Base-by-base conservation (phyloP, 2,888 invertebrate species). In the Miltochrista miniata region DNA sequence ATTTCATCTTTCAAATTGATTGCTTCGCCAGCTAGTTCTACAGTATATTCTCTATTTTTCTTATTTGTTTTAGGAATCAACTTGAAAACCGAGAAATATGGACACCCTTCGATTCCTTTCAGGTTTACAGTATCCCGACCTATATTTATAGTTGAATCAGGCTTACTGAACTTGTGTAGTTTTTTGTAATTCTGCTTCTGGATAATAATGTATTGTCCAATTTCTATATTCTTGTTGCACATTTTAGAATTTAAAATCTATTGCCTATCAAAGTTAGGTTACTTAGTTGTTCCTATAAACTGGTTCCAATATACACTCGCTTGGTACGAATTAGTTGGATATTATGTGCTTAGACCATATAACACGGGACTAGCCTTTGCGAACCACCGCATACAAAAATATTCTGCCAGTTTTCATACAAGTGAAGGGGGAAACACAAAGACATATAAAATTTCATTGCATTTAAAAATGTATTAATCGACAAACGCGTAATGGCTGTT, bases 131-230 rank as follows among this genome's bases (percentile, higher is more conserved):
- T 92, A 71, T 96, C 95, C 68, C 94, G 94, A 3, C 96, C 96
- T 51, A 97, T 74, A 58, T 88, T 93, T 31, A 96, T 89, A 34
- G 85, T 92, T 0, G 94, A 93, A 64, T 94, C 93, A 7, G 93
- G 72, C 63, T 93, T 94, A 55, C 94, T 93, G 52, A 96, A 93
- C 83, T 96, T 96, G 64, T 95, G 95, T 14, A 97, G 77, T 82
- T 96, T 97, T 54, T 94, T 95, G 75, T 94, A 97, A 68, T 94
- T 95, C 64, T 96, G 95, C 54, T 96, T 93, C 75, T 96, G 95
- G 39, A 97, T 93, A 48, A 97, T 92, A 45, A 97, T 93, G 75
- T 95, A 95, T 71, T 95, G 94, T 7, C 96, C 96, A 10, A 93
- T 73, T 79, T 93, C 93, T 51, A 96, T 94, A 50, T 74, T 59